A percentile compares a stretch with the other conserved stretches of the same genome.
Evolutionary conservation across 1,140 invertebrate genomes (phyloP).

Genomic region (Aphelinus atriplicis): DNA sequence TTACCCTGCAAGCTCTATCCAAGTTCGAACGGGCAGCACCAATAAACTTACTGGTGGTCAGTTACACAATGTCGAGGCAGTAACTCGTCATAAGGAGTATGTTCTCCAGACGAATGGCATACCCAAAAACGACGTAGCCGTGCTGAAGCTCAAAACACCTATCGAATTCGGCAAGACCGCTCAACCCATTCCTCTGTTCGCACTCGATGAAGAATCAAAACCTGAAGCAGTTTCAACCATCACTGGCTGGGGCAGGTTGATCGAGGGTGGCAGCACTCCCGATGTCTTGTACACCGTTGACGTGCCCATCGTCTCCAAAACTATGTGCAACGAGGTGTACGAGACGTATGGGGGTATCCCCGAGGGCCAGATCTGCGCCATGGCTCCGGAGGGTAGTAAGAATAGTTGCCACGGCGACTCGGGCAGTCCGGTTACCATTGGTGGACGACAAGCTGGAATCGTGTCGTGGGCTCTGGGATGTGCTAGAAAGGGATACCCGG

Average conservation of each 20-base stretch:
- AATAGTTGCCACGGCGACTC: constrained; percentile 76
- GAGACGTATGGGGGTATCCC: constrained; percentile 24
- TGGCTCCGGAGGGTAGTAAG: constrained; percentile 45
- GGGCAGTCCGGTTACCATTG: constrained; percentile 70
- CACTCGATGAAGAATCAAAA: neutral
- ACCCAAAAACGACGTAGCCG: constrained; percentile 71
- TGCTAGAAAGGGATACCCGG: constrained; percentile 67
- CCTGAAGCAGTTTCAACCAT: constrained; percentile 37
- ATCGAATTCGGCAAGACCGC: constrained; percentile 67
- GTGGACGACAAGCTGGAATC: constrained; percentile 69
- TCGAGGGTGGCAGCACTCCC: constrained; percentile 14
- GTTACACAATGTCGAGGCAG: constrained; percentile 30
- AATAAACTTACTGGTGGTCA: constrained; percentile 11
- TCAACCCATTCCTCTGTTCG: constrained; percentile 61
- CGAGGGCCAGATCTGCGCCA: constrained; percentile 31
- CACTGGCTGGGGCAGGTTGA: constrained; percentile 45
- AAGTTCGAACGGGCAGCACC: constrained; percentile 15
- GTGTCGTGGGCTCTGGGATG: constrained; percentile 79
- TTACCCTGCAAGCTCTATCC: neutral
- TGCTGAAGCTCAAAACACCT: constrained; percentile 67
- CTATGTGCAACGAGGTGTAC: constrained; percentile 30
- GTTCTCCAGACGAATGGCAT: constrained; percentile 47
- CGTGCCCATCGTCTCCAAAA: constrained; percentile 38
- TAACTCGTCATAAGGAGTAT: constrained; percentile 29
- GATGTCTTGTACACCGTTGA: constrained; percentile 25